Evolutionary conservation across 2,888 invertebrate genomes (phyloP).

Genomic region (Cordilura impudica): DNA sequence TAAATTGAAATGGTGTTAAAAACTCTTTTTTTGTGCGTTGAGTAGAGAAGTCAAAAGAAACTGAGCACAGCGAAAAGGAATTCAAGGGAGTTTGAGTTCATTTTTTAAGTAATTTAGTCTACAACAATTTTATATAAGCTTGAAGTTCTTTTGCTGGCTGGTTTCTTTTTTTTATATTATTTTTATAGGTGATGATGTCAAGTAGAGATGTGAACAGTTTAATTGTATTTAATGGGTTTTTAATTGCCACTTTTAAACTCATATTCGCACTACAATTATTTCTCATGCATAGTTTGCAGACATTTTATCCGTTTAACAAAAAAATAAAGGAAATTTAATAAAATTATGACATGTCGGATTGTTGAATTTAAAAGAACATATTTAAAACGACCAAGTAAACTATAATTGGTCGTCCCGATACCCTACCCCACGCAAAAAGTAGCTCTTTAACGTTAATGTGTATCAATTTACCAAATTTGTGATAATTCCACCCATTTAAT

Average conservation of each 20-base stretch:
- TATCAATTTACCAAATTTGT: too few relatives aligned
- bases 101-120: background rate
- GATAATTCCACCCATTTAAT: too few relatives aligned
- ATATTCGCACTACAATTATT: constrained; percentile 32
- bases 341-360: too few relatives aligned
- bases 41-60: background rate
- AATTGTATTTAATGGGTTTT: constrained; percentile 62
- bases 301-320: background rate
- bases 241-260: constrained; percentile 58
- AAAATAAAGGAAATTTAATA: background rate
- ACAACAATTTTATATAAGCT: background rate
- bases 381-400: too few relatives aligned
- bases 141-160: background rate
- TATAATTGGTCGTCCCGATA: too few relatives aligned
- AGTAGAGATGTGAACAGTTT: constrained; percentile 58
- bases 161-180: background rate
- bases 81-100: background rate
- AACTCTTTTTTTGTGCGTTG: background rate
- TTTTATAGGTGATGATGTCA: constrained; percentile 60
- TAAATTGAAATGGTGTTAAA: background rate
- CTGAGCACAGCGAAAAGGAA: background rate
- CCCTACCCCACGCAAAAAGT: too few relatives aligned
- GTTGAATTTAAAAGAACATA: too few relatives aligned
- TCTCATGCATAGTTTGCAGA: constrained; percentile 25
- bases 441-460: too few relatives aligned